Conservation (phyloP, 1,140 invertebrate genomes). For the Aradophagus sp. region DNA sequence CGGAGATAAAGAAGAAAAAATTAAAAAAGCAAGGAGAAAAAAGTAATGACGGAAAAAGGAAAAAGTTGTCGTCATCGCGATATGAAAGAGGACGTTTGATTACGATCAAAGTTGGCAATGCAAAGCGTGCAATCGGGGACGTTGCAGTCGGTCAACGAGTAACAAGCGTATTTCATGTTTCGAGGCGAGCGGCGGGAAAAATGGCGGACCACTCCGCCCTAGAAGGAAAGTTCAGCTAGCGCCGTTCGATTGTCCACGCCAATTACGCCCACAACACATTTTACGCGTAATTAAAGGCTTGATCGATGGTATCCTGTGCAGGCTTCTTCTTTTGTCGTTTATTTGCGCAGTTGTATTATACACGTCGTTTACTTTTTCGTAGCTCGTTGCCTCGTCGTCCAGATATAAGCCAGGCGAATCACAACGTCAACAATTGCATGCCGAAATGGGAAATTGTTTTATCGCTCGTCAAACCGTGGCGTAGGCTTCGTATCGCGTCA, state of each 20-base stretch:
- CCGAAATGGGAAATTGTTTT: constrained; percentile 20
- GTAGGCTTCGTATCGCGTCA: constrained; percentile 5
- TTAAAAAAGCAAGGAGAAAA: too few species aligned
- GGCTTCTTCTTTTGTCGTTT: constrained; percentile 23
- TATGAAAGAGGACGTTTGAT: too few species aligned
- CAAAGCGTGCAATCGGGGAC: too few species aligned
- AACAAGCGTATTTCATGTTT: constrained; percentile 11
- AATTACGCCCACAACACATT: constrained; percentile 50
- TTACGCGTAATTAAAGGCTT: constrained; percentile 50
- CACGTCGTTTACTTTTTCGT: constrained; percentile 18
- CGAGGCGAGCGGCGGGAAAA: constrained; percentile 11
- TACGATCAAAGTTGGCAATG: too few species aligned
- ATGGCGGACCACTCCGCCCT: constrained; percentile 22
- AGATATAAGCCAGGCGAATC: constrained; percentile 3
- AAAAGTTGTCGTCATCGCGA: too few species aligned
- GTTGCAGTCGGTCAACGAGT: too few species aligned
- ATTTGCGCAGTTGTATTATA: constrained; percentile 32
- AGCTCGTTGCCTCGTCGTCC: constrained; percentile 6
- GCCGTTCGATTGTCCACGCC: constrained; percentile 48
- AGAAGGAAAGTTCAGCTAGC: constrained; percentile 27
- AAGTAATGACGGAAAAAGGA: too few species aligned
- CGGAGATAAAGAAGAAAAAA: too few species aligned
- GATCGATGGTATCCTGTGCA: constrained; percentile 47
- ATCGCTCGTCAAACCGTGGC: constrained; percentile 8
- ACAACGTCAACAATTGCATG: constrained; percentile 21